These are phyloP conservation scores for Achlya flavicornis DNA, from an alignment of 2,888 invertebrate genomes.

Conservation along the genomic window DNA sequence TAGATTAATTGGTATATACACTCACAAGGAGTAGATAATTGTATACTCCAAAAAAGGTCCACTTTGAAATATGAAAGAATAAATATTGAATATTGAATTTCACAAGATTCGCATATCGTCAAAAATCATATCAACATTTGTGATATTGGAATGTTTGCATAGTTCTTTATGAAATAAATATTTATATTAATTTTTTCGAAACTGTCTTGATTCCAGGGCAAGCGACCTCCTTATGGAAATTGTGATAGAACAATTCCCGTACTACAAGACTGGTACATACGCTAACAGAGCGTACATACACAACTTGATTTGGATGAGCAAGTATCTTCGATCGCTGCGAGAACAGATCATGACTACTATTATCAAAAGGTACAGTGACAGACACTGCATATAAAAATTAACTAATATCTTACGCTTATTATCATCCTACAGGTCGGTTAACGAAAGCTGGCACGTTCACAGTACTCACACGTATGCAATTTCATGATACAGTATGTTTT, in stretches of 20 bases:
- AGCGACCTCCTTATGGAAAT: slow-evolving; percentile 87
- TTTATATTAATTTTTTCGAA: neutral
- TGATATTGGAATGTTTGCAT: no score
- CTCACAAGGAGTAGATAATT: no score
- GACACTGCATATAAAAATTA: neutral
- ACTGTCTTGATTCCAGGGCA: slow-evolving; percentile 81
- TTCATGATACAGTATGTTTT: no score
- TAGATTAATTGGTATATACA: no score
- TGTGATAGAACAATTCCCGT: slow-evolving; percentile 89
- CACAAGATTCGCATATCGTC: no score
- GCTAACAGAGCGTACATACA: slow-evolving; percentile 89
- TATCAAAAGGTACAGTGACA: slow-evolving; percentile 86
- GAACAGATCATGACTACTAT: slow-evolving; percentile 89
- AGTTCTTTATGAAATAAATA: neutral
- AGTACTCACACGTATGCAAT: no score
- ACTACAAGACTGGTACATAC: slow-evolving; percentile 87
- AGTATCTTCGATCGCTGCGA: slow-evolving; percentile 89
- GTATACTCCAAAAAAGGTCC: no score
- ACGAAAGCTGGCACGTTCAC: no score
- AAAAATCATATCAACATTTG: no score
- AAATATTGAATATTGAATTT: no score
- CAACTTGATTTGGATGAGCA: slow-evolving; percentile 90
- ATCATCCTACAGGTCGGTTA: neutral
- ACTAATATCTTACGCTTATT: no score
- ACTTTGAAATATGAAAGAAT: no score